Evolutionary conservation across 2,888 invertebrate species (phyloP).

Genomic region (Drosophila trichaetosa): DNA sequence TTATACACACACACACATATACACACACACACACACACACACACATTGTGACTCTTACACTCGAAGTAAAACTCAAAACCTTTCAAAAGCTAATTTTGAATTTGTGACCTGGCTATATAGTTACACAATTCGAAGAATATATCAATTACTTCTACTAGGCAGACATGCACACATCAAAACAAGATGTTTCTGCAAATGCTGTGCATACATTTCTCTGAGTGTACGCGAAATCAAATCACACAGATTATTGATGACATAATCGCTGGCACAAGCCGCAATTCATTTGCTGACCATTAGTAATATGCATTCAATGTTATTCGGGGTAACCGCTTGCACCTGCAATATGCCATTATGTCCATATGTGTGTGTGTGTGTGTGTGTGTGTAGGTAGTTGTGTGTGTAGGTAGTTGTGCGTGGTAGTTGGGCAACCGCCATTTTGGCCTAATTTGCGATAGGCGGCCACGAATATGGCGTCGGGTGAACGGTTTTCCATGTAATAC

Average conservation of each 20-base stretch:
- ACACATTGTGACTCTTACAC: neutral
- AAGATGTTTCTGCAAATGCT: neutral
- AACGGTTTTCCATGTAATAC: conserved; percentile 37
- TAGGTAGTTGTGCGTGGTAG: neutral
- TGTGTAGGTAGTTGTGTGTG: neutral
- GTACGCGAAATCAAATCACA: conserved; percentile 11
- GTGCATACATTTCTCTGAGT: neutral
- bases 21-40: neutral
- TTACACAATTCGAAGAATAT: neutral
- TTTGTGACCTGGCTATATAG: neutral
- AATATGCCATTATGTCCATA: conserved; percentile 13
- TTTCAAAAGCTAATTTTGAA: neutral
- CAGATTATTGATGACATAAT: conserved; percentile 46
- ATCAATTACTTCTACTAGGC: rapidly evolving
- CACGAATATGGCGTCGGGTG: conserved; percentile 6
- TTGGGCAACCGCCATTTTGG: conserved; percentile 6
- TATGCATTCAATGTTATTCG: conserved; percentile 13
- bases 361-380: neutral
- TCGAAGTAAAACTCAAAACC: neutral
- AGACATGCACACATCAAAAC: neutral
- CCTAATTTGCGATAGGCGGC: conserved; percentile 7
- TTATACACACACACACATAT: neutral
- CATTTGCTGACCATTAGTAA: conserved; percentile 34
- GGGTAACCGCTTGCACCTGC: conserved; percentile 14
- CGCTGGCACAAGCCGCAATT: conserved; percentile 30